These are phyloP conservation scores for Rostratula benghalensis DNA, from an alignment of 2,113 vertebrate genomes.

Conservation along the genomic window DNA sequence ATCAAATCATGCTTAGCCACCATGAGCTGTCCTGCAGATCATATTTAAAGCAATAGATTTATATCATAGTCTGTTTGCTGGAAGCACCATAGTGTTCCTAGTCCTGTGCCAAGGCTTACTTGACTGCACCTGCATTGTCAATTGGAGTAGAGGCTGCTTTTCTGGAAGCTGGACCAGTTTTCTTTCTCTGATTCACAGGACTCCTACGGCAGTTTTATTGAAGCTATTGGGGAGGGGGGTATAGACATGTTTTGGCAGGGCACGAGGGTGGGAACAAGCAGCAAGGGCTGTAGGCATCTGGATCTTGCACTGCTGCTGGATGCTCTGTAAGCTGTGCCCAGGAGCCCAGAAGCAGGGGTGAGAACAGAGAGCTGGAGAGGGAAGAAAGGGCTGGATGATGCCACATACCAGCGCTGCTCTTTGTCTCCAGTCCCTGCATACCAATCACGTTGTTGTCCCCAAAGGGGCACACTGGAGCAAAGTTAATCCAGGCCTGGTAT, in stretches of 20 bases:
- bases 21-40: neutral
- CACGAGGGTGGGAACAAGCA: neutral
- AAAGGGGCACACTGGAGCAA: neutral
- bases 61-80: neutral
- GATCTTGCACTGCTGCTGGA: neutral
- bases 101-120: neutral
- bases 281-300: neutral
- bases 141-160: neutral
- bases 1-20: neutral
- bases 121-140: neutral
- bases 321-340: neutral
- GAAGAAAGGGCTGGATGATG: neutral
- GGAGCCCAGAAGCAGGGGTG: neutral
- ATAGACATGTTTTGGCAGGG: neutral
- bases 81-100: neutral
- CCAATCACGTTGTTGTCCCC: fast-evolving
- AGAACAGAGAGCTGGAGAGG: neutral
- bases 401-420: neutral
- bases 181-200: neutral
- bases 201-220: neutral
- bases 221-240: neutral
- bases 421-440: neutral
- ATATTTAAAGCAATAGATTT: neutral
- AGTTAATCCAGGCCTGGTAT: neutral
- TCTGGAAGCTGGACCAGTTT: neutral